phyloP scores from a whole-genome alignment of 2,797 vertebrate genomes.

The Hyperoplus lanceolatus region DNA sequence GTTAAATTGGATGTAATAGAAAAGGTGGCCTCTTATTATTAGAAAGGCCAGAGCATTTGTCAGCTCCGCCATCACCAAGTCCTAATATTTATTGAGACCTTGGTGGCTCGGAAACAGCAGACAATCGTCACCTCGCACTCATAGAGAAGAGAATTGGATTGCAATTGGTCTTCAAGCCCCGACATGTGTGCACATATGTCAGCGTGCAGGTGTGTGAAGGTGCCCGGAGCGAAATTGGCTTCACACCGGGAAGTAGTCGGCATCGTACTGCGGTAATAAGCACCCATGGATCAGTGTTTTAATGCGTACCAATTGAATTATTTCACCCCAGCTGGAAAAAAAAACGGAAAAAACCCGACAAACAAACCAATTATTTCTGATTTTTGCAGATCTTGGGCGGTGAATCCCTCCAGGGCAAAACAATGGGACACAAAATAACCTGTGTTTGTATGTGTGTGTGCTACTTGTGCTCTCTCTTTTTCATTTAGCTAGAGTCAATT shows the following conservation, averaged over 20 bases:
- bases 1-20: conserved; percentile 21
- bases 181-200: conserved; percentile 37
- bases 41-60: background rate
- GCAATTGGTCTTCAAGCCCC: conserved; percentile 58
- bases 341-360: conserved; percentile 33
- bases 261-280: conserved; percentile 58
- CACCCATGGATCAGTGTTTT: conserved; percentile 52
- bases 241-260: conserved; percentile 36
- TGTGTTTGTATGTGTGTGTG: conserved; percentile 46
- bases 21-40: conserved; percentile 10
- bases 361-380: conserved; percentile 52
- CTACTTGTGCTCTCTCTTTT: conserved; percentile 41
- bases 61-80: conserved; percentile 12
- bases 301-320: conserved; percentile 65
- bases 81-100: conserved; percentile 50
- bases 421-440: conserved; percentile 67
- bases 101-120: conserved; percentile 35
- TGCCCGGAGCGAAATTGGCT: conserved; percentile 8
- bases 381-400: conserved; percentile 41
- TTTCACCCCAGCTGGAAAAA: conserved; percentile 62
- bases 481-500: conserved; percentile 72
- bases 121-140: conserved; percentile 50
- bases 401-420: conserved; percentile 45
- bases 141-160: conserved; percentile 38
- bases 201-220: conserved; percentile 17